phyloP scores from a whole-genome alignment of 1,140 invertebrate species.

The Drosophila lacteicornis region DNA sequence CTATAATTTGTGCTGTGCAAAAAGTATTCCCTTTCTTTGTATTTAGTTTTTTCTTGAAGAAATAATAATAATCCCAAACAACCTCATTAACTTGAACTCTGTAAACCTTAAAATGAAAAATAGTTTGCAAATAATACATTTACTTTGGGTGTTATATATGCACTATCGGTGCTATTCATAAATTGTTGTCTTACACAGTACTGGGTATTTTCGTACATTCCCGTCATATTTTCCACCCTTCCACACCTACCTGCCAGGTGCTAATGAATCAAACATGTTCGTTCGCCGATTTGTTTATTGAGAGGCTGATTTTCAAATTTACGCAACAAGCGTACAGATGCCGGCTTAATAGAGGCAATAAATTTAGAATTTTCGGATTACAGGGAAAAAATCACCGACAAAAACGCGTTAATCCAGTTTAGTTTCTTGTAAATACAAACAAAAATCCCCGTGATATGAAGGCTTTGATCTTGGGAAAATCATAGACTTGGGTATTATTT shows the following conservation, averaged over 20 bases:
- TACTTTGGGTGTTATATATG: constrained; percentile 14
- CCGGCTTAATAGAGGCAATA: constrained; percentile 15
- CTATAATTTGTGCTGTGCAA: neutral
- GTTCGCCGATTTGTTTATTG: constrained; percentile 62
- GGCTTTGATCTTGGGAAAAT: neutral
- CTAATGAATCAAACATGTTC: constrained; percentile 57
- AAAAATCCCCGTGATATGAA: constrained; percentile 10
- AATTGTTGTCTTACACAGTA: neutral
- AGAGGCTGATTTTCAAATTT: constrained; percentile 43
- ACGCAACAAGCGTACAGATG: constrained; percentile 46
- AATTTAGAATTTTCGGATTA: constrained; percentile 17
- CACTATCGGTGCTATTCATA: constrained; percentile 17
- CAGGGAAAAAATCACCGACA: neutral
- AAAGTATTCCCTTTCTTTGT: neutral
- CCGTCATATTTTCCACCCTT: constrained; percentile 32
- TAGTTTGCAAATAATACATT: constrained; percentile 1
- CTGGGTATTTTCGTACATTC: constrained; percentile 27
- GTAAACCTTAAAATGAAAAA: neutral
- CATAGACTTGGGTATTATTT: neutral
- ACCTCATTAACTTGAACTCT: neutral
- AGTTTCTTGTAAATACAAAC: constrained; percentile 7
- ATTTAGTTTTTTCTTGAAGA: neutral
- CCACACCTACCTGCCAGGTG: constrained; percentile 11
- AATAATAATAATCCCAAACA: neutral
- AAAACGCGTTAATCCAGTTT: constrained; percentile 17